Base-by-base conservation (phyloP, 2,113 vertebrate genomes). In the Bucco capensis region DNA sequence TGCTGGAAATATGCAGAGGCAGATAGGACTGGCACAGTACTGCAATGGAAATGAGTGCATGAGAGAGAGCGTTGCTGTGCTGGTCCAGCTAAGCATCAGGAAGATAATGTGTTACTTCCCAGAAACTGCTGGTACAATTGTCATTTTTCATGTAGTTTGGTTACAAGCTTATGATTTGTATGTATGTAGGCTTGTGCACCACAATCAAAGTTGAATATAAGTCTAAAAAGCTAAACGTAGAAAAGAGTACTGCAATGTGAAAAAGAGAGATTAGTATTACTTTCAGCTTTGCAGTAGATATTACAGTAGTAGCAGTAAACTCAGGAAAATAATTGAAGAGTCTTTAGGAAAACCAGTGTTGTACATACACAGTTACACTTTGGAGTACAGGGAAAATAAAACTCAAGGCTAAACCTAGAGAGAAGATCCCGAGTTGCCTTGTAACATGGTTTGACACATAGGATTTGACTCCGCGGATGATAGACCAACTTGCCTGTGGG, bases 381-480 rank as follows among this genome's bases (percentile, higher is more conserved):
- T 2, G 67, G 12, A 57, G 31, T 10, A 73, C 2, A 42, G 10
- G 40, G 40, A 72, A 81, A 88, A 91, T 28, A 80, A 92, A 93
- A 71, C 64, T 86, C 66, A 35, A 81, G 79, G 76, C 65, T 89
- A 75, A 60, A 85, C 62, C 7, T 33, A 46, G 35, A 89, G 56
- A 83, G 40, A 56, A 69, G 62, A 73, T 40, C 46, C 35, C 24
- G 71, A 87, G 46, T 15, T 79, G 82, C 80, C 69, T 83, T 38
- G 19, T 81, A 72, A 94, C 40, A n/a, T 1, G 28, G 42, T 88
- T 75, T 95, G 96, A 96, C 96, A 95, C 75, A 74, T 47, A 44
- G 47, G 71, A 82, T 85, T 89, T 93, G 82, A 88, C 69, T 94
- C 49, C n/a, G 69, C 0, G 6, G 23, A 50, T 76, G 80, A 93